Conservation (phyloP, 2,113 vertebrate species). For the Empidonax traillii region DNA sequence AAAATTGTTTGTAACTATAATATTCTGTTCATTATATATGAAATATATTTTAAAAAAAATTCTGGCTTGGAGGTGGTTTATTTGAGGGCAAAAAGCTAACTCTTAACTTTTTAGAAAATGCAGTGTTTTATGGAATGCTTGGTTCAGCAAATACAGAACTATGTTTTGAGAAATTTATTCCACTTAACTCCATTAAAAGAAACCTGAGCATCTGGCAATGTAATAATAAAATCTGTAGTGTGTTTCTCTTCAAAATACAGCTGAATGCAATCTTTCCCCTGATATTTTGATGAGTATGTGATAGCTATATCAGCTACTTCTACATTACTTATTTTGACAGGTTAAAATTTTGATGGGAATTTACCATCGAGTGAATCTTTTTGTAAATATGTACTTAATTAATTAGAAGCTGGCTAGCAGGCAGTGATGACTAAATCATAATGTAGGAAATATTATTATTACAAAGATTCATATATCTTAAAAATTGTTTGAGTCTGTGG, state of each 20-base stretch:
- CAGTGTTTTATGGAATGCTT: neutral
- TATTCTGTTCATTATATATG: neutral
- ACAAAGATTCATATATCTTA: neutral
- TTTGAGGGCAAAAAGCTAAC: neutral
- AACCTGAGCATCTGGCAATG: constrained; percentile 24
- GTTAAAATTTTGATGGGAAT: constrained; percentile 26
- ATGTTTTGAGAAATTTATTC: constrained; percentile 44
- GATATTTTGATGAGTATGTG: constrained; percentile 24
- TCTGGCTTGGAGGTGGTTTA: neutral
- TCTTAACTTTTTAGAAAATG: neutral
- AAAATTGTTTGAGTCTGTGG: neutral
- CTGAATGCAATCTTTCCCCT: constrained; percentile 51
- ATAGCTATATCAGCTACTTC: neutral
- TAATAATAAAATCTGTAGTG: constrained; percentile 20
- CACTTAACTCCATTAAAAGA: constrained; percentile 47
- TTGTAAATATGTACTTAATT: constrained; percentile 24
- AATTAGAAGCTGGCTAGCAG: constrained; percentile 4
- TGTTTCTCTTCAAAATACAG: constrained; percentile 48
- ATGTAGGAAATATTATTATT: constrained; percentile 1
- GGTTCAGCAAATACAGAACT: neutral
- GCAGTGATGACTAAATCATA: constrained; percentile 41
- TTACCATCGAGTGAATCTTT: neutral
- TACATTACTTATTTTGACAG: neutral
- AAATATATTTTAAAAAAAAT: neutral
- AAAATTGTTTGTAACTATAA: neutral